A percentile compares a stretch with the other conserved stretches of the same genome.
phyloP scores from a whole-genome alignment of 2,797 vertebrate genomes.

The Myotis pilosus region DNA sequence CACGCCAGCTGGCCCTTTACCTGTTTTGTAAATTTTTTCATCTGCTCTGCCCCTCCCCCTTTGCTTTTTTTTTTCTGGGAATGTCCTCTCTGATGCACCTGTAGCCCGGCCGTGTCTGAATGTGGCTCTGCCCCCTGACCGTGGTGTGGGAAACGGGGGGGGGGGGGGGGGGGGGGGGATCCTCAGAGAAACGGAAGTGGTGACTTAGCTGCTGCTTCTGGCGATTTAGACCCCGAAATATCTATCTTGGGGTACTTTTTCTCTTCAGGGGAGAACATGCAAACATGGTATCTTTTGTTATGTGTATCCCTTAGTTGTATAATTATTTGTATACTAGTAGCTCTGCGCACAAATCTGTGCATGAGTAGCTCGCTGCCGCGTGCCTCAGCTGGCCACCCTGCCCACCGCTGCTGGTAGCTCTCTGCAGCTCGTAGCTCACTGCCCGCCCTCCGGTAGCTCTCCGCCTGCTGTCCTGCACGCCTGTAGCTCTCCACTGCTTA shows the following conservation, averaged over 20 bases:
- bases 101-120: accelerated
- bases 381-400: too few species aligned
- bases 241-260: background rate
- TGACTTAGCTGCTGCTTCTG: background rate
- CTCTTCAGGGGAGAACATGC: background rate
- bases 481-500: too few species aligned
- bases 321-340: background rate
- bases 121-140: background rate
- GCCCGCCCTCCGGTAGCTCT: too few species aligned
- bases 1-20: background rate
- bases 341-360: too few species aligned
- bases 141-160: background rate
- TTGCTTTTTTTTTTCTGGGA: background rate
- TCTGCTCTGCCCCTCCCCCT: accelerated
- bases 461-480: too few species aligned
- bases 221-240: background rate
- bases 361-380: too few species aligned
- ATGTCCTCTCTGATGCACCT: accelerated
- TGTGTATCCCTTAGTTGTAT: background rate
- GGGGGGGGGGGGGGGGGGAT: background rate
- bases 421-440: too few species aligned
- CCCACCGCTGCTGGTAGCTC: too few species aligned
- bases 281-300: background rate
- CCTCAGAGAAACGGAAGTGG: background rate
- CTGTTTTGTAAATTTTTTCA: background rate